Evolutionary conservation across 2,888 invertebrate species (phyloP).

Genomic region (Drosophila cracens): DNA sequence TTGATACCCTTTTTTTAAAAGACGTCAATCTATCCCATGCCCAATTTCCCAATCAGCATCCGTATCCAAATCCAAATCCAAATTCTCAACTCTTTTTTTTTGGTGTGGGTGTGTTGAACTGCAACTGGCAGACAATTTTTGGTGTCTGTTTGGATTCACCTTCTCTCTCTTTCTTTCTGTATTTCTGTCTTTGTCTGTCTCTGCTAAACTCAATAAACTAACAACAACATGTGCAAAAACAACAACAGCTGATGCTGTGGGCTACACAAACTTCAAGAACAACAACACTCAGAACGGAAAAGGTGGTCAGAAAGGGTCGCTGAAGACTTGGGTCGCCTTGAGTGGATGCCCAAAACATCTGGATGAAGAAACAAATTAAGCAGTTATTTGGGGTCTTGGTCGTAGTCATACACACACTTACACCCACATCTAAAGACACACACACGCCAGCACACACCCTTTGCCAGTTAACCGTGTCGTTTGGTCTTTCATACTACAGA

Average conservation of each 20-base stretch:
- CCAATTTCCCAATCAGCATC: slow-evolving; percentile 9
- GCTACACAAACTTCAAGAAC: slow-evolving; percentile 32
- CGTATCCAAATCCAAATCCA: slow-evolving; percentile 22
- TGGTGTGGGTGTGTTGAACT: slow-evolving; percentile 45
- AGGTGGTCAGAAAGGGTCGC: slow-evolving; percentile 60
- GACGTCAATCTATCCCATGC: neutral
- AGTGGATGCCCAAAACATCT: slow-evolving; percentile 32
- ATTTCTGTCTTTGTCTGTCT: neutral
- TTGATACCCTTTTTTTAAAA: slow-evolving; percentile 2
- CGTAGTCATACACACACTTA: slow-evolving; percentile 20
- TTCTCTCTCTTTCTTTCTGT: neutral
- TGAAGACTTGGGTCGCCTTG: slow-evolving; percentile 26
- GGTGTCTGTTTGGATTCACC: slow-evolving; percentile 21
- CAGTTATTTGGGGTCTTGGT: slow-evolving; percentile 69
- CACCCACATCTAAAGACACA: neutral
- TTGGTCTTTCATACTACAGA: slow-evolving; percentile 33
- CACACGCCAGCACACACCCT: slow-evolving; percentile 20
- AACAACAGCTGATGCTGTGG: slow-evolving; percentile 49
- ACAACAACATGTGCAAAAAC: slow-evolving; percentile 51
- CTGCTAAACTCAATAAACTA: slow-evolving; percentile 72
- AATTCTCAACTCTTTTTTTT: slow-evolving; percentile 29
- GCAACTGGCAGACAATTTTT: slow-evolving; percentile 52
- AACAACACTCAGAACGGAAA: slow-evolving; percentile 44
- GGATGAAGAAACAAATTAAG: slow-evolving; percentile 72
- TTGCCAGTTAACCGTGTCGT: slow-evolving; percentile 29